Conservation (phyloP, 1,140 invertebrate genomes). For the Mylabris phalerata region DNA sequence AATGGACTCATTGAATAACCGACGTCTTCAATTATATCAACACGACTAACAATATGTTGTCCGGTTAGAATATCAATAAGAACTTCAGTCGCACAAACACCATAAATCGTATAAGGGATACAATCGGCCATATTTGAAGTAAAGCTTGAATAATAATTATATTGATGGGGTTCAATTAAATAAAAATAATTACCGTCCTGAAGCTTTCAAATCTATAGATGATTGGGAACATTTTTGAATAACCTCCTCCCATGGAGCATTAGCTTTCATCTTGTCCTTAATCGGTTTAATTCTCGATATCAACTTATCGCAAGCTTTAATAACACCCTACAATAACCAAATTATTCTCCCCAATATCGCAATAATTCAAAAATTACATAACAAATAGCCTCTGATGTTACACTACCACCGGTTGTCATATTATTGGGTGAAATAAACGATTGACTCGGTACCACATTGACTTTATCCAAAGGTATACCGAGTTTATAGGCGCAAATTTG, state of each 20-base stretch:
- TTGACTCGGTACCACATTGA: slow-evolving; percentile 61
- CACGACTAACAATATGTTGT: slow-evolving; percentile 54
- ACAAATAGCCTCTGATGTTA: slow-evolving; percentile 51
- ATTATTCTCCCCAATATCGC: too few relatives aligned
- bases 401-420: slow-evolving; percentile 57
- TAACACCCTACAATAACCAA: slow-evolving; percentile 49
- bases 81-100: slow-evolving; percentile 30
- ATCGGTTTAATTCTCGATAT: slow-evolving; percentile 56
- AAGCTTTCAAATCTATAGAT: slow-evolving; percentile 47
- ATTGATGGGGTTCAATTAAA: neutral
- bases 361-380: slow-evolving; percentile 42
- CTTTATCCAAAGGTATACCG: slow-evolving; percentile 59
- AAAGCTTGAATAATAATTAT: slow-evolving; percentile 3
- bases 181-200: slow-evolving; percentile 24
- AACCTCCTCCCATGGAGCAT: slow-evolving; percentile 60
- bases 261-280: slow-evolving; percentile 48
- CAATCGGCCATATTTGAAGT: slow-evolving; percentile 8
- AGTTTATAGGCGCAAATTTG: slow-evolving; percentile 68
- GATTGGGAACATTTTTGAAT: slow-evolving; percentile 51
- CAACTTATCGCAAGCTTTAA: slow-evolving; percentile 61
- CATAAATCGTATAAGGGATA: slow-evolving; percentile 21
- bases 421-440: slow-evolving; percentile 57
- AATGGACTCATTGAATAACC: slow-evolving; percentile 68
- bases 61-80: slow-evolving; percentile 73
- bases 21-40: slow-evolving; percentile 70